A percentile compares a stretch with the other conserved stretches of the same genome.
phyloP scores from a whole-genome alignment of 2,113 vertebrate genomes.

The Engraulis encrasicolus region DNA sequence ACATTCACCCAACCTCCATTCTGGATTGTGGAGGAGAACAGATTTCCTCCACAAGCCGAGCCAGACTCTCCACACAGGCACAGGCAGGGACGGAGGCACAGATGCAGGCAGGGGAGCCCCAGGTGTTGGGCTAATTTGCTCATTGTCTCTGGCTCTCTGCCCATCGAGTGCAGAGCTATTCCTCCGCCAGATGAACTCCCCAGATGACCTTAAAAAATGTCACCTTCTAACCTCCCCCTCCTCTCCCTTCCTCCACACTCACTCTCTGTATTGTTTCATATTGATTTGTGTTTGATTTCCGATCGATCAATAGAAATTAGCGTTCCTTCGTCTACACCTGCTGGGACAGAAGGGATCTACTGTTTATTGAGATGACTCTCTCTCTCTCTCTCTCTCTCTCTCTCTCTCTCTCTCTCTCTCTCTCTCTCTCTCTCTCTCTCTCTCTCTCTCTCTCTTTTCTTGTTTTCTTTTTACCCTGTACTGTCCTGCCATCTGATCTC shows the following conservation, averaged over 20 bases:
- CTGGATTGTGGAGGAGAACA: too few species aligned
- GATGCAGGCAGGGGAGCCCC: background rate
- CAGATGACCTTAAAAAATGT: background rate
- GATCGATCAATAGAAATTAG: background rate
- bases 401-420: too few species aligned
- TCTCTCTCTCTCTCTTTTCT: background rate
- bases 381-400: too few species aligned
- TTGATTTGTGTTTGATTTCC: background rate
- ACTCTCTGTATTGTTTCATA: slow-evolving; percentile 36
- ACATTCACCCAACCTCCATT: background rate
- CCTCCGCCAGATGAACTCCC: background rate
- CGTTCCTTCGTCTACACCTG: too few species aligned
- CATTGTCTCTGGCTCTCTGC: background rate
- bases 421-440: too few species aligned
- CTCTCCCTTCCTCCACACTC: slow-evolving; percentile 37
- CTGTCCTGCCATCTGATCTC: slow-evolving; percentile 65
- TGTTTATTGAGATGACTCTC: too few species aligned
- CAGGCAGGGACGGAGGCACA: too few species aligned
- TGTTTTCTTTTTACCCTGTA: slow-evolving; percentile 7
- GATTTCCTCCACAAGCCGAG: too few species aligned
- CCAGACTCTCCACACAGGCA: background rate
- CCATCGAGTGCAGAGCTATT: background rate
- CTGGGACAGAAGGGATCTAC: background rate
- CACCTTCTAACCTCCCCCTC: background rate
- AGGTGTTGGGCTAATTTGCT: slow-evolving; percentile 5